These are phyloP conservation scores for Falco punctatus DNA, from an alignment of 2,113 vertebrate genomes.

Conservation along the genomic window DNA sequence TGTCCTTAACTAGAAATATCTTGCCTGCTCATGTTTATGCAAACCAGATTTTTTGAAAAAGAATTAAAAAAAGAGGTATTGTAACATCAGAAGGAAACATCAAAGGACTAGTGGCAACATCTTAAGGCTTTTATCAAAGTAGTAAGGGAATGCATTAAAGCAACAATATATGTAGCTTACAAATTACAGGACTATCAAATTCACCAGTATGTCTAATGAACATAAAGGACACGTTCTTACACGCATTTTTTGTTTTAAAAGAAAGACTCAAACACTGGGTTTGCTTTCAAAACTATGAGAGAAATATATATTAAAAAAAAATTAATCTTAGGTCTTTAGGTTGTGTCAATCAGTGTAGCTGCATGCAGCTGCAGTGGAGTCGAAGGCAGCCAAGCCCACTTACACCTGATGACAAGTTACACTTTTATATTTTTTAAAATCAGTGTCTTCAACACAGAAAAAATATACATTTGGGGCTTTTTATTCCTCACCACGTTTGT, in stretches of 20 bases:
- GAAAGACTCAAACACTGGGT: not conserved
- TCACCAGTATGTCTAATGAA: slow-evolving; percentile 62
- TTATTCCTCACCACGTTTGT: not conserved
- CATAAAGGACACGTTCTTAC: slow-evolving; percentile 58
- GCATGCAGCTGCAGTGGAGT: not conserved
- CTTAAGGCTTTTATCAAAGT: slow-evolving; percentile 82
- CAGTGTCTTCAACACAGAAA: not conserved
- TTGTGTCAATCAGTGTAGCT: not conserved
- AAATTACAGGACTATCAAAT: slow-evolving; percentile 71
- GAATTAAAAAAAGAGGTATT: slow-evolving; percentile 41
- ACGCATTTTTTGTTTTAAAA: slow-evolving; percentile 45
- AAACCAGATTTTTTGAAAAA: slow-evolving; percentile 71
- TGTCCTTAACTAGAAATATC: slow-evolving; percentile 68
- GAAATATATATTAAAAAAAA: not conserved
- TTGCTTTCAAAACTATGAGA: not conserved
- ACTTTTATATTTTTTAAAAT: not conserved
- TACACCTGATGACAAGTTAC: not conserved
- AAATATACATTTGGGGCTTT: not conserved
- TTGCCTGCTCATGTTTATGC: slow-evolving; percentile 76
- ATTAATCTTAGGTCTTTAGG: not conserved
- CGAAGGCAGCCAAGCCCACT: not conserved
- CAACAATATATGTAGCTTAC: slow-evolving; percentile 71
- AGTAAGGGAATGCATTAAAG: slow-evolving; percentile 83
- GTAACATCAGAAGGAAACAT: slow-evolving; percentile 82
- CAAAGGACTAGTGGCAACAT: slow-evolving; percentile 78